Conservation (phyloP, 2,797 vertebrate species). For the Alectoris magna region DNA sequence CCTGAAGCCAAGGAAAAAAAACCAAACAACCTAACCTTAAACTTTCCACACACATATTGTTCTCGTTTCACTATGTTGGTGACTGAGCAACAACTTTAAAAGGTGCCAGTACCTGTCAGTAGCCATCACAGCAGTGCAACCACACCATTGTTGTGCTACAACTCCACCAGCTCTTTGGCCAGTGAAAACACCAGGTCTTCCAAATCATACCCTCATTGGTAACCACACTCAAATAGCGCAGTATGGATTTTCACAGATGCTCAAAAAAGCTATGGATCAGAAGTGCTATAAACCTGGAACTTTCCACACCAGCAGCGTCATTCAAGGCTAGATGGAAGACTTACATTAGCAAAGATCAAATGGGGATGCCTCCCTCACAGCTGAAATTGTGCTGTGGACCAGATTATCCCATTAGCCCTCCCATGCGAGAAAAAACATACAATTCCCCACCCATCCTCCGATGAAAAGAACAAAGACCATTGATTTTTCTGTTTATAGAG, state of each 20-base stretch:
- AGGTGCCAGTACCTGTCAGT: background rate
- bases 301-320: background rate
- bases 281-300: background rate
- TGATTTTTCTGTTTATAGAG: conserved; percentile 71
- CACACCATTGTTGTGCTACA: background rate
- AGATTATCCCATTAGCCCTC: conserved; percentile 50
- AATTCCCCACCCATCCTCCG: background rate
- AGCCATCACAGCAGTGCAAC: background rate
- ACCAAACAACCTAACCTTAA: background rate
- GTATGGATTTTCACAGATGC: background rate
- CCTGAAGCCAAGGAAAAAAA: background rate
- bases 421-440: background rate
- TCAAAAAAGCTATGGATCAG: background rate
- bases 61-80: background rate
- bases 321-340: background rate
- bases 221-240: background rate
- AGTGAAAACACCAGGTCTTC: background rate
- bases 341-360: background rate
- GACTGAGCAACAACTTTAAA: background rate
- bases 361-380: background rate
- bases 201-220: fast-evolving
- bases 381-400: conserved; percentile 1
- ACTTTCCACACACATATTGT: background rate
- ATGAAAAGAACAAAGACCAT: conserved; percentile 45
- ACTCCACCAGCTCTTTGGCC: background rate